Base-by-base conservation (phyloP, 2,797 vertebrate genomes). In the Sebastes kiyomatsui region DNA sequence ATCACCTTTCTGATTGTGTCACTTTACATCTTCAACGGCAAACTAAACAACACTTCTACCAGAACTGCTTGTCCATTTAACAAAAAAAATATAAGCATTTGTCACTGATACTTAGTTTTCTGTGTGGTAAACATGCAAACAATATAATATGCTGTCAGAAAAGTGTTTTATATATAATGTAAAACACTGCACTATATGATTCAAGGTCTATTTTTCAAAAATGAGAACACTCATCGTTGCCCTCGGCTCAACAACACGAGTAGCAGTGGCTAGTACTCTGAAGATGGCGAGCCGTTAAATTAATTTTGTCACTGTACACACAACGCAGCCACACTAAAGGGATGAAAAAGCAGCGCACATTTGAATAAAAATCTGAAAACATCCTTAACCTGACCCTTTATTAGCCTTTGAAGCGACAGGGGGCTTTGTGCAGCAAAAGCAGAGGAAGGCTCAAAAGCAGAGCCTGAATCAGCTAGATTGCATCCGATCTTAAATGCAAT, bases 401-500 rank as follows among this genome's bases (percentile, higher is more conserved):
- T 81, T 90, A 79, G 79, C 81, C 81, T 93, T 90, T 92, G 86
- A 93, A 91, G 78, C 49, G 49, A 89, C 74, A 82, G 80, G 7
- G 27, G 84, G 65, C 87, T 94, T 92, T 91, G 85, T 90, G 81
- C 46, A 58, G 67, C 67, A 27, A 77, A 81, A 81, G 79, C 72
- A 49, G 79, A 81, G 62, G 72, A 71, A 72, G 80, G 69, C 85
- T 89, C 27, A 80, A 88, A 82, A 75, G 83, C 67, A 60, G 67
- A 20, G 61, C 80, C 86, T 92, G 91, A 94, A 90, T 94, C 92
- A 90, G 79, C 77, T 87, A 90, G 89, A 94, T 91, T 89, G 89
- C 84, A 84, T 92, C 86, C 82, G 38, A 90, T 90, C 84, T 92
- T 93, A 94, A 93, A 90, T 87, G 87, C 92, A 95, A 95, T 95